phyloP scores from a whole-genome alignment of 2,888 invertebrate species.

The Calephelis perditalis region DNA sequence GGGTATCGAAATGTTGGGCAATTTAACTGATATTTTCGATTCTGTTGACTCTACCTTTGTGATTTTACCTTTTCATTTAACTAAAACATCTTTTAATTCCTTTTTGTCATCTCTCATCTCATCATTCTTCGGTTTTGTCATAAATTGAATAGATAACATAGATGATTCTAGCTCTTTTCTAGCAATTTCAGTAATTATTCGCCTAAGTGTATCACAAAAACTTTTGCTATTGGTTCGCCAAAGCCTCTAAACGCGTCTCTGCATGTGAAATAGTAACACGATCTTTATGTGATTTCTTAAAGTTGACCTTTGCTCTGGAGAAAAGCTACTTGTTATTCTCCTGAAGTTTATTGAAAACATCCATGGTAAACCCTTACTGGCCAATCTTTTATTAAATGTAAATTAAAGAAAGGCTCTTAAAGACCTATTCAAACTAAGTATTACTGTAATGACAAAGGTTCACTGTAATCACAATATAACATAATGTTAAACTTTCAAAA shows the following conservation, averaged over 20 bases:
- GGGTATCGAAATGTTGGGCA: conserved; percentile 17
- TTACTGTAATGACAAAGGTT: background rate
- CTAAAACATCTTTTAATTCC: conserved; percentile 13
- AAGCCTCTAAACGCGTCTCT: conserved; percentile 6
- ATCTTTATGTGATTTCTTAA: conserved; percentile 18
- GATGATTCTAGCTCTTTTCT: conserved; percentile 12
- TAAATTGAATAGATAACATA: conserved; percentile 13
- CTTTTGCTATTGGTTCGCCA: conserved; percentile 18
- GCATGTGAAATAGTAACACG: conserved; percentile 10
- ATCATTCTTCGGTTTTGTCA: conserved; percentile 13
- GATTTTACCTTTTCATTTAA: background rate
- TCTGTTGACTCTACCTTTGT: background rate
- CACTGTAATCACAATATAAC: background rate
- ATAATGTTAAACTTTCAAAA: background rate
- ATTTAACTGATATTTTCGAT: conserved; percentile 11
- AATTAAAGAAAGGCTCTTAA: background rate
- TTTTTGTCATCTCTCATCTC: conserved; percentile 9
- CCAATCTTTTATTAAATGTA: background rate
- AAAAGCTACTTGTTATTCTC: conserved; percentile 16
- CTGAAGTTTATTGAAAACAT: conserved; percentile 17
- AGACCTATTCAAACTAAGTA: background rate
- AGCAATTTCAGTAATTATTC: conserved; percentile 15
- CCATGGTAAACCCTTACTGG: conserved; percentile 11
- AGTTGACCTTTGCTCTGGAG: conserved; percentile 16
- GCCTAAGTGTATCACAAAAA: conserved; percentile 15